Evolutionary conservation across 2,888 invertebrate genomes (phyloP).

Genomic region (Rapana venosa): DNA sequence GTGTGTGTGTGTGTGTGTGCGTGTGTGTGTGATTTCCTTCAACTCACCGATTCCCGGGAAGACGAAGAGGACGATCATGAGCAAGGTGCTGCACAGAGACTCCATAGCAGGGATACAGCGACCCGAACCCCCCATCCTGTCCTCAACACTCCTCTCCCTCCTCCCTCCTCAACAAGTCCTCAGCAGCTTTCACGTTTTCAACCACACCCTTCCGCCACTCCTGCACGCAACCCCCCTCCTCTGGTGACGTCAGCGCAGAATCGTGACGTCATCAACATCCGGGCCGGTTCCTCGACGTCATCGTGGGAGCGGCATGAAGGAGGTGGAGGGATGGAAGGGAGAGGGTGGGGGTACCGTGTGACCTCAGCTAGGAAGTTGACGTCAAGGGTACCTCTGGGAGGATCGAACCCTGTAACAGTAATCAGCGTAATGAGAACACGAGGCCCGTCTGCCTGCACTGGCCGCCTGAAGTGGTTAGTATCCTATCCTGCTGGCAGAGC

Average conservation of each 20-base stretch:
- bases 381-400: no score
- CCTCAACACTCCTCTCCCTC: neutral
- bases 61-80: slow-evolving; percentile 14
- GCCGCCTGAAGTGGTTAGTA: no score
- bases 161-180: neutral
- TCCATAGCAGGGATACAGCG: neutral
- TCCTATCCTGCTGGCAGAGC: no score
- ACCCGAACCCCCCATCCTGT: neutral
- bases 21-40: no score
- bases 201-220: neutral
- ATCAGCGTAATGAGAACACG: no score
- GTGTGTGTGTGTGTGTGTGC: no score
- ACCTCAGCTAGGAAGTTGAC: no score
- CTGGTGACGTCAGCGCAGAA: neutral
- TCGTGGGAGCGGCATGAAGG: neutral
- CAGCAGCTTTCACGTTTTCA: neutral
- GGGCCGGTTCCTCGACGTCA: neutral
- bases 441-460: no score
- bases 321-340: neutral
- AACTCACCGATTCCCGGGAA: slow-evolving; percentile 5
- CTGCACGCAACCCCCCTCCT: neutral
- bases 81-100: neutral
- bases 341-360: no score
- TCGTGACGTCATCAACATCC: neutral
- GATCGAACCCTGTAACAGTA: no score